Conservation (phyloP, 92 coral and sea anemone species). For the Porites evermanni region DNA sequence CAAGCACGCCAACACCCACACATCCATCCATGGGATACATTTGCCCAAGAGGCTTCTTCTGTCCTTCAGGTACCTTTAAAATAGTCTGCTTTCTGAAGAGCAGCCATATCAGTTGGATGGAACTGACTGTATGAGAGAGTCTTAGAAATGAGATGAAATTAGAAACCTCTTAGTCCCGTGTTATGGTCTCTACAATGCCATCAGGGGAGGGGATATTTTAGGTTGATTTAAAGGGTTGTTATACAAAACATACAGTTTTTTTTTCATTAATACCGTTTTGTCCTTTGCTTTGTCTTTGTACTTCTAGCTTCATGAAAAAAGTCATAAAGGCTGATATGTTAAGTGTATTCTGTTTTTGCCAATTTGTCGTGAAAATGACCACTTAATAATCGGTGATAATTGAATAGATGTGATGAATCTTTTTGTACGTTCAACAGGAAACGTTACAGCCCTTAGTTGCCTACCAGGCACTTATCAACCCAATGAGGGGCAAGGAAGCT, state of each 20-base stretch:
- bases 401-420: neutral
- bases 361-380: no score
- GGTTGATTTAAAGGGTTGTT: no score
- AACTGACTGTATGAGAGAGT: no score
- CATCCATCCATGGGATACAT: constrained; percentile 84
- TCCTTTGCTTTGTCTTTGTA: no score
- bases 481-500: constrained; percentile 80
- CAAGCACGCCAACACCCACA: constrained; percentile 84
- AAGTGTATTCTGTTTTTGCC: neutral
- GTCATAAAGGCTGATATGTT: neutral
- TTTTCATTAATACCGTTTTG: no score
- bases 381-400: neutral
- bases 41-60: constrained; percentile 93
- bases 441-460: constrained; percentile 78
- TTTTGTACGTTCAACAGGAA: constrained; percentile 47
- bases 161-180: no score
- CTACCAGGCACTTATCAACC: constrained; percentile 92
- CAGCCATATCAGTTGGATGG: no score
- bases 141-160: no score
- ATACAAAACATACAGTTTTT: no score
- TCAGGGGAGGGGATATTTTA: no score
- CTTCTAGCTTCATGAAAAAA: neutral
- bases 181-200: no score
- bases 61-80: constrained; percentile 72
- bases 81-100: no score